Evolutionary conservation across 2,113 vertebrate species (phyloP).

Genomic region (Cebus imitator): DNA sequence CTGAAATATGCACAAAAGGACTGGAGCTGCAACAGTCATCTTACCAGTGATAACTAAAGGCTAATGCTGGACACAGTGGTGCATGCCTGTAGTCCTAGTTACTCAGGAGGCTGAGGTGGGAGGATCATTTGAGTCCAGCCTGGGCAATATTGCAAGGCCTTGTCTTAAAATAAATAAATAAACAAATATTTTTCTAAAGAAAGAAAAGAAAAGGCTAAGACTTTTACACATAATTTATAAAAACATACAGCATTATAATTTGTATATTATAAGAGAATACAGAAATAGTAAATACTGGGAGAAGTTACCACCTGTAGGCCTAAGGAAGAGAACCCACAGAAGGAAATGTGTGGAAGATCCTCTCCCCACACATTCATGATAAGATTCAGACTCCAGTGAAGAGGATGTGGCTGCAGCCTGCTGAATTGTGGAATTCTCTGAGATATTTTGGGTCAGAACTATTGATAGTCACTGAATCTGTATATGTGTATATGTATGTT

Average conservation of each 20-base stretch:
- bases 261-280: not conserved
- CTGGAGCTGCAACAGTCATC: not conserved
- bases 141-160: not conserved
- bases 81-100: not conserved
- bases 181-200: not conserved
- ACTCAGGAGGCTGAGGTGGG: not conserved
- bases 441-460: not conserved
- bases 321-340: not conserved
- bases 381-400: not conserved
- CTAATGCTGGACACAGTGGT: not conserved
- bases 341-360: not conserved
- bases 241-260: not conserved
- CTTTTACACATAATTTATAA: not conserved
- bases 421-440: not conserved
- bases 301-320: not conserved
- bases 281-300: not conserved
- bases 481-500: not conserved
- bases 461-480: not conserved
- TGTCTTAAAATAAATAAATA: not conserved
- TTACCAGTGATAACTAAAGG: not conserved
- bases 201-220: not conserved
- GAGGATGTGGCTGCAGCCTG: not conserved
- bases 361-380: not conserved
- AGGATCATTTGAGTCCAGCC: not conserved
- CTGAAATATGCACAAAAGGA: not conserved